phyloP scores from a whole-genome alignment of 2,888 invertebrate species.

The Strigamia transsilvanica region DNA sequence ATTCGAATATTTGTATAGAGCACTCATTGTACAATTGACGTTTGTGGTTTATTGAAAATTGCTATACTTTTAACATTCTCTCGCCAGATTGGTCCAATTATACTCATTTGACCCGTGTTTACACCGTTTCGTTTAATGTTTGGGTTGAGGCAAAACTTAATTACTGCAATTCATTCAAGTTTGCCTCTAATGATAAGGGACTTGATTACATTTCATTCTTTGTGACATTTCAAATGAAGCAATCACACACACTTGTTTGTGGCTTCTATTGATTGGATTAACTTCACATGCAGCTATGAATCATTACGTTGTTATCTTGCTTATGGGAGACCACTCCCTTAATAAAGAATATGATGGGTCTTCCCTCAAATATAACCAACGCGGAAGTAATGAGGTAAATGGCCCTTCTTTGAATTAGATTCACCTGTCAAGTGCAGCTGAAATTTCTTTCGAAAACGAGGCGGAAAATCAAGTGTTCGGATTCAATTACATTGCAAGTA shows the following conservation, averaged over 20 bases:
- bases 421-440: conserved; percentile 38
- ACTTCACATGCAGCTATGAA: conserved; percentile 32
- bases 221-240: conserved; percentile 43
- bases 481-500: conserved; percentile 31
- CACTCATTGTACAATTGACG: background rate
- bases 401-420: conserved; percentile 47
- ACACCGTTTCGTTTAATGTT: conserved; percentile 43
- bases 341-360: background rate
- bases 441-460: conserved; percentile 37
- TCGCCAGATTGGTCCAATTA: conserved; percentile 27
- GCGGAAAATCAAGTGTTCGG: conserved; percentile 40
- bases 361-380: background rate
- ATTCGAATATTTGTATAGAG: background rate
- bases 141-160: conserved; percentile 45
- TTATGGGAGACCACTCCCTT: background rate
- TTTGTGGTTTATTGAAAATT: conserved; percentile 49
- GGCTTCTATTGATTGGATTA: conserved; percentile 41
- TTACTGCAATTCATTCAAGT: conserved; percentile 49
- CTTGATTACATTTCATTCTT: conserved; percentile 45
- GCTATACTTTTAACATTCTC: conserved; percentile 2
- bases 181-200: conserved; percentile 49
- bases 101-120: conserved; percentile 38
- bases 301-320: background rate
- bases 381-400: conserved; percentile 48
- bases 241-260: conserved; percentile 46